phyloP scores from a whole-genome alignment of 2,113 vertebrate species.

The Urocolius indicus region DNA sequence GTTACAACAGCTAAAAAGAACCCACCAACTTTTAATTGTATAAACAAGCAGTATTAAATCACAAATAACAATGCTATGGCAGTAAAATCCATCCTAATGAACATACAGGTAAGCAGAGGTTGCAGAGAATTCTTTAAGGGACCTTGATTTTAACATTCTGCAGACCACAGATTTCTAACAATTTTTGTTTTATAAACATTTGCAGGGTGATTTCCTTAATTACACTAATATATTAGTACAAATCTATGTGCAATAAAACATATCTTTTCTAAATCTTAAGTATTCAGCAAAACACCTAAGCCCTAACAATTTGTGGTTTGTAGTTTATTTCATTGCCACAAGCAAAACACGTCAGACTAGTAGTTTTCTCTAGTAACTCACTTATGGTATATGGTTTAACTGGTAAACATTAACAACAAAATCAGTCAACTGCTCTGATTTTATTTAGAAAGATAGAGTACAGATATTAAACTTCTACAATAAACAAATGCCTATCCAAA shows the following conservation, averaged over 20 bases:
- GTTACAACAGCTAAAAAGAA: not conserved
- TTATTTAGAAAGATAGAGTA: slow-evolving; percentile 28
- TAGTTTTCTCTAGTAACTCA: not conserved
- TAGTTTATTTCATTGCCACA: not conserved
- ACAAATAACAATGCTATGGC: not conserved
- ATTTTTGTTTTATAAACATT: not conserved
- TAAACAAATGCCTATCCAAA: slow-evolving; percentile 1
- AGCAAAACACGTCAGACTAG: not conserved
- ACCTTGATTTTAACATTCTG: not conserved
- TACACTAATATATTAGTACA: not conserved
- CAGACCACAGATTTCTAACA: not conserved
- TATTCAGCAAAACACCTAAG: not conserved
- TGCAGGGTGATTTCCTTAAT: not conserved
- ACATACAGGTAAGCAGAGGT: not conserved
- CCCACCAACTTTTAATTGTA: not conserved
- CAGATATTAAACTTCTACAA: slow-evolving; percentile 32
- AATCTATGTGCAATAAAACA: not conserved
- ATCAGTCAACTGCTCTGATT: slow-evolving; percentile 23
- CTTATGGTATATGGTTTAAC: not conserved
- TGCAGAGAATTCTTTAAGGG: not conserved
- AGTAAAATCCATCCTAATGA: not conserved
- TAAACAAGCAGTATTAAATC: not conserved
- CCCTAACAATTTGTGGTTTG: not conserved
- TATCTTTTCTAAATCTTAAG: not conserved
- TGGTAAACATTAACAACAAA: slow-evolving; percentile 37